Conservation (phyloP, 2,113 vertebrate genomes). For the Dicaeum eximium region DNA sequence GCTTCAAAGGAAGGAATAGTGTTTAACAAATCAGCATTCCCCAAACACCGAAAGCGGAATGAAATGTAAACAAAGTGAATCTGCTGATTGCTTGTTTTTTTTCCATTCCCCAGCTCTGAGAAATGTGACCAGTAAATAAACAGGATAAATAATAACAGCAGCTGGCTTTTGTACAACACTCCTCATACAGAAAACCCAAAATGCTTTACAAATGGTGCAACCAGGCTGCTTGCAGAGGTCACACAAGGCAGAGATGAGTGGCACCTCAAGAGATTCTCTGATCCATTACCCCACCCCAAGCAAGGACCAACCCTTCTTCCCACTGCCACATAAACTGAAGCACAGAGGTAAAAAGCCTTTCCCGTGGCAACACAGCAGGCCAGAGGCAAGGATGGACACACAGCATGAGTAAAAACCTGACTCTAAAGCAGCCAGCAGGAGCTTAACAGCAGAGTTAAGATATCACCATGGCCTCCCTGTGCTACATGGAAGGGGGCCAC, state of each 20-base stretch:
- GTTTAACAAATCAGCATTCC: neutral
- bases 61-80: slow-evolving; percentile 1
- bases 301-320: neutral
- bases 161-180: slow-evolving; percentile 3
- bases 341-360: neutral
- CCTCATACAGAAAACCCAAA: neutral
- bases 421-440: neutral
- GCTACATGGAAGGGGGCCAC: accelerated
- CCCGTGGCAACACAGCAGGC: neutral
- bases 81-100: neutral
- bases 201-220: neutral
- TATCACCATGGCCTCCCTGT: neutral
- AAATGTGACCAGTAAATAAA: slow-evolving; percentile 29
- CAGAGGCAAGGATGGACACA: neutral
- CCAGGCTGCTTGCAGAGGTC: neutral
- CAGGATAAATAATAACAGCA: slow-evolving; percentile 24
- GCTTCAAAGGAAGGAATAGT: neutral
- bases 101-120: neutral
- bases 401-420: neutral
- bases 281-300: neutral
- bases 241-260: neutral
- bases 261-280: neutral
- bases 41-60: neutral
- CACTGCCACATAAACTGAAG: neutral
- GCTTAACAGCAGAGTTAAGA: neutral